These are phyloP conservation scores for Drepana arcuata DNA, from an alignment of 1,140 invertebrate species.

Conservation along the genomic window DNA sequence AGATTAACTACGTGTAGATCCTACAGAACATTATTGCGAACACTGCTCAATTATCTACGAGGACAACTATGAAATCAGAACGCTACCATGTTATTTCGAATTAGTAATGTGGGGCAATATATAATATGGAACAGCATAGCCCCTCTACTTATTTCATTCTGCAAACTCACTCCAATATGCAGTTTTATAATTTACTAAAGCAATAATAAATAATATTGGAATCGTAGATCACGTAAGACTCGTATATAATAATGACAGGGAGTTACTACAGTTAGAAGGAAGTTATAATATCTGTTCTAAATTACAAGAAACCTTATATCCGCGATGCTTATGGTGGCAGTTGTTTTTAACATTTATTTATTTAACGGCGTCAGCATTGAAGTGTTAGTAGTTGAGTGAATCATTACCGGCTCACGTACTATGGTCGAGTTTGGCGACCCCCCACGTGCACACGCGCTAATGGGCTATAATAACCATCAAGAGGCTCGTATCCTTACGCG, in stretches of 20 bases:
- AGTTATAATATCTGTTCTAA: conserved; percentile 19
- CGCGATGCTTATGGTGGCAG: conserved; percentile 16
- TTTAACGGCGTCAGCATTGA: too few species aligned
- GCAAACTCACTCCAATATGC: too few species aligned
- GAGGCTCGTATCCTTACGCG: conserved; percentile 12
- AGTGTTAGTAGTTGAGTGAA: too few species aligned
- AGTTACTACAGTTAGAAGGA: conserved; percentile 13
- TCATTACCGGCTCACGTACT: conserved; percentile 7
- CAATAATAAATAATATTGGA: too few species aligned
- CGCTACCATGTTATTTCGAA: too few species aligned
- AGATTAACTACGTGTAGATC: conserved; percentile 5
- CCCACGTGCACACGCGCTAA: conserved; percentile 44
- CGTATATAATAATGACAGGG: conserved; percentile 13
- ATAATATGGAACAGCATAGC: too few species aligned
- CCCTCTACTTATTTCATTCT: too few species aligned
- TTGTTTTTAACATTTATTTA: conserved; percentile 3
- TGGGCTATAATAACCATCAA: conserved; percentile 44
- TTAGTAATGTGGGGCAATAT: too few species aligned
- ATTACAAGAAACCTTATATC: conserved; percentile 14
- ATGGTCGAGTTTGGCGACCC: conserved; percentile 34
- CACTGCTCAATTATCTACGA: too few species aligned
- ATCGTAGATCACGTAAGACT: conserved; percentile 5
- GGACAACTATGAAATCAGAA: too few species aligned
- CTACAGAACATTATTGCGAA: too few species aligned
- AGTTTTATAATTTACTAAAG: too few species aligned